Conservation (phyloP, 2,888 invertebrate species). For the Caenorhabditis imperialis region DNA sequence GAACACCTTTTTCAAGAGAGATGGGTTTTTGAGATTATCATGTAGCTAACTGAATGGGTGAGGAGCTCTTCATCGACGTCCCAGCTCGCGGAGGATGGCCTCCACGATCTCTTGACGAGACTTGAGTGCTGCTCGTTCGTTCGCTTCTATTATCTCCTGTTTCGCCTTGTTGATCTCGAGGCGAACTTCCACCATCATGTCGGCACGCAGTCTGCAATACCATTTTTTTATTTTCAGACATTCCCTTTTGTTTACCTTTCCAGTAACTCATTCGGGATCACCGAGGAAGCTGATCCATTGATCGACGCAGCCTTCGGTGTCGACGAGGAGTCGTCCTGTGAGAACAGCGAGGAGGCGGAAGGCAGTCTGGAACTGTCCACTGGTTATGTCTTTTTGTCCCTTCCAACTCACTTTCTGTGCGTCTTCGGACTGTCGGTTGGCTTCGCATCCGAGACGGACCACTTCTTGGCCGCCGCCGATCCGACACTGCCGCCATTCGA, state of each 20-base stretch:
- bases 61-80: conserved; percentile 37
- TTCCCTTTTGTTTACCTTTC: no score
- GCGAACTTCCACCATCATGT: conserved; percentile 64
- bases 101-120: conserved; percentile 15
- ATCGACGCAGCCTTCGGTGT: not conserved
- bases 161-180: conserved; percentile 64
- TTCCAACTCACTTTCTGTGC: conserved; percentile 60
- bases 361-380: conserved; percentile 51
- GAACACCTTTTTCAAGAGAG: conserved; percentile 40
- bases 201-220: conserved; percentile 56
- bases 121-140: conserved; percentile 12
- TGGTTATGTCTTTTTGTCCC: not conserved
- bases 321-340: conserved; percentile 36
- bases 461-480: conserved; percentile 58
- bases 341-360: conserved; percentile 61
- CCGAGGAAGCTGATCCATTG: conserved; percentile 14
- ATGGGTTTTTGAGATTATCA: no score
- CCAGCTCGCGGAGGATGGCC: conserved; percentile 23
- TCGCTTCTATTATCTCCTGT: conserved; percentile 59
- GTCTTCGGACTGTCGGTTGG: conserved; percentile 60
- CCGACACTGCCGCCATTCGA: conserved; percentile 50
- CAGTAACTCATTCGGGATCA: conserved; percentile 41
- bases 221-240: no score
- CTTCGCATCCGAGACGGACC: conserved; percentile 46
- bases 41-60: no score